phyloP scores from a whole-genome alignment of 1,140 invertebrate genomes.

The Carposina sasakii region DNA sequence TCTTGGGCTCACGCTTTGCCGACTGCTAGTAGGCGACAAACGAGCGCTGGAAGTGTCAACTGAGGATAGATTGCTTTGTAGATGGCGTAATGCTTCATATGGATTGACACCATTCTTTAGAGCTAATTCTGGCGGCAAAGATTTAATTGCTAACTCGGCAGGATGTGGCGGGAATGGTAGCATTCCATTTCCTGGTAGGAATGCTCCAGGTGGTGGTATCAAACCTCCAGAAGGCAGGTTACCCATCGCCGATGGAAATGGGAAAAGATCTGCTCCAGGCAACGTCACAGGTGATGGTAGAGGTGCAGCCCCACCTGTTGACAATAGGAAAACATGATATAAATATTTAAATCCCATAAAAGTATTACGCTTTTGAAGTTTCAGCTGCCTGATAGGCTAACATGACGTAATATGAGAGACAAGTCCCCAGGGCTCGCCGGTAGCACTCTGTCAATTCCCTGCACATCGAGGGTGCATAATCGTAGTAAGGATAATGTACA shows the following conservation, averaged over 20 bases:
- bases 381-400: conserved; percentile 46
- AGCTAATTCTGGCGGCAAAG: conserved; percentile 51
- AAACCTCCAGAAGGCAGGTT: conserved; percentile 68
- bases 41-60: conserved; percentile 65
- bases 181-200: conserved; percentile 60
- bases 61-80: conserved; percentile 64
- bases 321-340: conserved; percentile 40
- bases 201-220: conserved; percentile 67
- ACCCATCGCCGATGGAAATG: conserved; percentile 62
- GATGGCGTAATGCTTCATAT: conserved; percentile 61
- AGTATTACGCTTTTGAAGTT: conserved; percentile 28
- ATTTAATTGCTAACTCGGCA: conserved; percentile 59
- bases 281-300: conserved; percentile 62
- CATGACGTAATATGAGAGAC: conserved; percentile 68
- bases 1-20: conserved; percentile 69
- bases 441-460: conserved; percentile 62
- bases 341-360: conserved; percentile 28
- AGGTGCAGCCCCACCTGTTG: conserved; percentile 63
- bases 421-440: conserved; percentile 50
- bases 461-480: conserved; percentile 71
- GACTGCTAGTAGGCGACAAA: conserved; percentile 72
- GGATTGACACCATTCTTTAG: conserved; percentile 56
- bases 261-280: conserved; percentile 67
- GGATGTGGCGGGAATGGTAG: conserved; percentile 65
- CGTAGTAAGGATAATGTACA: conserved; percentile 72